Evolutionary conservation across 2,888 invertebrate genomes (phyloP), one percentile per base, ranked within the genome.

Genomic region (Brenthis ino): DNA sequence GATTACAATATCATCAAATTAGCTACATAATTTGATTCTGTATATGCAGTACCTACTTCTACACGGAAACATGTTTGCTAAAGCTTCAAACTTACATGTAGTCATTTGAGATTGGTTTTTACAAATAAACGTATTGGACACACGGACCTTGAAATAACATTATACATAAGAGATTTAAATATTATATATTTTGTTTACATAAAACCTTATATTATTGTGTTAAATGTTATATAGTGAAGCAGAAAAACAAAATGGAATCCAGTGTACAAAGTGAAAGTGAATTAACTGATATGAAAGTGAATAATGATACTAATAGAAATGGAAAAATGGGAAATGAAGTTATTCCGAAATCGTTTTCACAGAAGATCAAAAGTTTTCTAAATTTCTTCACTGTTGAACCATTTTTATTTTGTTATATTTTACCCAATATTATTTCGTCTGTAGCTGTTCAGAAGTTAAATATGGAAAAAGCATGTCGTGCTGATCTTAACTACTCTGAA

Each of bases 331-430:
- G 48, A 51, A 24, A 57, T 11, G 14, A 54, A 54, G 8, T 43
- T 14, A 57, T 2, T 6, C 16, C 76, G 6, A 67, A 75, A 61
- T 74, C 82, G 3, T 72, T 75, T 55, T 54, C 64, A 4, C 71
- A 76, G 58, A 72, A 75, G 60, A 70, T 86, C 2, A 76, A 75
- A 69, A 80, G 73, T 20, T 68, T 81, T 51, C 74, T 88, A 8
- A 78, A 74, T 4, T 88, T 85, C 73, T 85, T 95, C 20, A 95
- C 95, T 0, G 95, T 95, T 2, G 95, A 95, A 82, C 95, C 95
- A 0, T 94, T 94, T 77, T 80, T 95, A 58, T 84, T 95, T 8
- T 94, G 94, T 73, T 95, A 95, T 77, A 89, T 95, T 33, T 85
- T 95, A 79, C 95, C 95, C 13, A 93, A 88, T 75, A 90, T 94